Percentiles rank a stretch among this genome's conserved stretches.
Evolutionary conservation across 2,888 invertebrate genomes (phyloP).

Genomic region (Ectemnius continuus): DNA sequence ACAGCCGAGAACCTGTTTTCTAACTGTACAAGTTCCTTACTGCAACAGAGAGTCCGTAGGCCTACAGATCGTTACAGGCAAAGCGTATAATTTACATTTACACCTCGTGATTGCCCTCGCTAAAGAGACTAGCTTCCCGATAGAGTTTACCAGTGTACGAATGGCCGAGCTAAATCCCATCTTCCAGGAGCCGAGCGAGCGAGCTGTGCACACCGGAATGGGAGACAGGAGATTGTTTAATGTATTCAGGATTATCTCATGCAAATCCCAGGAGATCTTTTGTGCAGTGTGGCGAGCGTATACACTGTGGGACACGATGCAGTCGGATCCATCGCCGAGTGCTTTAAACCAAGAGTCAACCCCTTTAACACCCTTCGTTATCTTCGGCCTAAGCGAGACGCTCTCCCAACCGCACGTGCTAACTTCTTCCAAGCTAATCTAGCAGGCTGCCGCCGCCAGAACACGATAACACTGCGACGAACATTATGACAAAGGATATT

Average conservation of each 20-base stretch:
- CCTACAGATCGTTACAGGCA: slow-evolving; percentile 11
- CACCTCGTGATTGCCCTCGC: no score
- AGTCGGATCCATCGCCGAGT: neutral
- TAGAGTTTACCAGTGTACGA: no score
- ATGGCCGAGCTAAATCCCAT: no score
- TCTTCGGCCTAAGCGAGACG: neutral
- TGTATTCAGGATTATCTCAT: no score
- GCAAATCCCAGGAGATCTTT: no score
- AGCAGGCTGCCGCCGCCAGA: neutral
- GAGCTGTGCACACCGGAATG: neutral
- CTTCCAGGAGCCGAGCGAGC: no score
- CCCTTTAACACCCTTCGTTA: neutral
- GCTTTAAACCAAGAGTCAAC: slow-evolving; percentile 4
- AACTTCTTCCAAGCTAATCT: neutral
- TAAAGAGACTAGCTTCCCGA: no score
- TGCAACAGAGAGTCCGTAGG: slow-evolving; percentile 8
- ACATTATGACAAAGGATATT: no score
- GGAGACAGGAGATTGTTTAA: slow-evolving; percentile 17
- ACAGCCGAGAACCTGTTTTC: slow-evolving; percentile 70
- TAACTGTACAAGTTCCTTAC: slow-evolving; percentile 69
- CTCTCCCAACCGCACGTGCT: slow-evolving; percentile 17
- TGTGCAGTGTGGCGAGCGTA: no score
- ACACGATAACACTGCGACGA: no score
- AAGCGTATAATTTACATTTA: slow-evolving; percentile 5
- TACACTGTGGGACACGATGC: neutral